phyloP scores from a whole-genome alignment of 2,113 vertebrate species.

The Rhea pennata region DNA sequence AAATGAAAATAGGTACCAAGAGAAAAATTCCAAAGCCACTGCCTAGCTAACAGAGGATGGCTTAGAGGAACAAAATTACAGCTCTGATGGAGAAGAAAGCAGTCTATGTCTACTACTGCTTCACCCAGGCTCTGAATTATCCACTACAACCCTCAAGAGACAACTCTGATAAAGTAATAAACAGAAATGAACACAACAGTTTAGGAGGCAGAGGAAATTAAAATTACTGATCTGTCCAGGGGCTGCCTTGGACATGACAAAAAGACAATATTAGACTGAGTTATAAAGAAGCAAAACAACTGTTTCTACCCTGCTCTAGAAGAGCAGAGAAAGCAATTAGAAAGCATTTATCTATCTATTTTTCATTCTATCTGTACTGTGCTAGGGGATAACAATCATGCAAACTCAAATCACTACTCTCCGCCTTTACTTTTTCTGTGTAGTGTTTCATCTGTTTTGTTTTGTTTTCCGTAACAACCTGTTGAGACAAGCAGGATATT shows the following conservation, averaged over 20 bases:
- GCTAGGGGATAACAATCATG: neutral
- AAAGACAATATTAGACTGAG: neutral
- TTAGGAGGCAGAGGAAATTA: neutral
- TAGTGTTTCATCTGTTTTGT: neutral
- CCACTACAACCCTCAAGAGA: neutral
- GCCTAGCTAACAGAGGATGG: fast-evolving
- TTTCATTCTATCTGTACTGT: neutral
- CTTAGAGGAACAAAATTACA: neutral
- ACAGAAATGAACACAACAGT: neutral
- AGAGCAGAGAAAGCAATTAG: neutral
- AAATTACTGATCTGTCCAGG: neutral
- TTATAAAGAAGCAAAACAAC: neutral
- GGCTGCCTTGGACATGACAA: neutral
- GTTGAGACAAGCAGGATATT: neutral
- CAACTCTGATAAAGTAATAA: neutral
- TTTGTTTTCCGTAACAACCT: neutral
- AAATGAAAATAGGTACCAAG: neutral
- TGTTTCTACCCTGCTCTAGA: neutral
- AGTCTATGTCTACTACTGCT: fast-evolving
- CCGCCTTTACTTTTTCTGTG: neutral
- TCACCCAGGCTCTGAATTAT: fast-evolving
- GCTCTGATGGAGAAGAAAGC: neutral
- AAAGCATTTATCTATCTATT: neutral
- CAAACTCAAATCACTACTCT: neutral
- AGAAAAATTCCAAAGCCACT: neutral